Percentiles rank a stretch among this genome's conserved stretches.
These are phyloP conservation scores for Augochlora pura DNA, from an alignment of 1,140 invertebrate genomes.

Conservation along the genomic window DNA sequence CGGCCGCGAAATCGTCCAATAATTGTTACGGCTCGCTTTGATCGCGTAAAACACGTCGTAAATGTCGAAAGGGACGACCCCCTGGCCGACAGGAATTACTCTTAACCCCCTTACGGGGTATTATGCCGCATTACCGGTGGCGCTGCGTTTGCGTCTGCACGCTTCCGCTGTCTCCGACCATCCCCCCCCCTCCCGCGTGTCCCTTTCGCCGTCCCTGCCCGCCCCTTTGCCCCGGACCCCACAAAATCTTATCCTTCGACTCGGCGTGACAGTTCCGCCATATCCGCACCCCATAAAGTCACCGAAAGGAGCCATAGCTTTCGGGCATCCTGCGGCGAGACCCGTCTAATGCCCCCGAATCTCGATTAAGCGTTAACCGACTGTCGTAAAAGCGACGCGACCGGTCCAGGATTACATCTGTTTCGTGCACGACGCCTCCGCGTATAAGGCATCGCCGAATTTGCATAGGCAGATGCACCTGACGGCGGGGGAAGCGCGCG, in stretches of 20 bases:
- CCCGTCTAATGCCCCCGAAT: background rate
- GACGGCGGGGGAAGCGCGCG: too few species aligned
- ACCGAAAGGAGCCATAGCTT: background rate
- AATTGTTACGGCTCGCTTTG: constrained; percentile 79
- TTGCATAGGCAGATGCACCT: too few species aligned
- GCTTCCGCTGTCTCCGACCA: background rate
- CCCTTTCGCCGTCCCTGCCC: too few species aligned
- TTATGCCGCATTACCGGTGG: constrained; percentile 68
- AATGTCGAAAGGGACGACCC: constrained; percentile 75
- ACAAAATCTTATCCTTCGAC: constrained; percentile 34
- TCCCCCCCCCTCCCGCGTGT: too few species aligned
- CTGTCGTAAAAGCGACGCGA: background rate
- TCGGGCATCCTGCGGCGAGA: background rate
- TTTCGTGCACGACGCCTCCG: too few species aligned
- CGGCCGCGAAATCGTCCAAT: constrained; percentile 78
- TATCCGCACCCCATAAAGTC: constrained; percentile 25
- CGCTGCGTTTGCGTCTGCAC: constrained; percentile 32
- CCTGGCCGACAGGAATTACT: constrained; percentile 69
- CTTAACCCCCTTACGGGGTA: constrained; percentile 66
- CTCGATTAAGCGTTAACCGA: constrained; percentile 10
- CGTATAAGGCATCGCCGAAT: too few species aligned
- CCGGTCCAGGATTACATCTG: background rate
- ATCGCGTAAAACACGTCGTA: constrained; percentile 81
- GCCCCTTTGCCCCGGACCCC: too few species aligned
- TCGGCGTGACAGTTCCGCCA: background rate